Conservation (phyloP, 2,797 vertebrate genomes). For the Notolabrus celidotus region DNA sequence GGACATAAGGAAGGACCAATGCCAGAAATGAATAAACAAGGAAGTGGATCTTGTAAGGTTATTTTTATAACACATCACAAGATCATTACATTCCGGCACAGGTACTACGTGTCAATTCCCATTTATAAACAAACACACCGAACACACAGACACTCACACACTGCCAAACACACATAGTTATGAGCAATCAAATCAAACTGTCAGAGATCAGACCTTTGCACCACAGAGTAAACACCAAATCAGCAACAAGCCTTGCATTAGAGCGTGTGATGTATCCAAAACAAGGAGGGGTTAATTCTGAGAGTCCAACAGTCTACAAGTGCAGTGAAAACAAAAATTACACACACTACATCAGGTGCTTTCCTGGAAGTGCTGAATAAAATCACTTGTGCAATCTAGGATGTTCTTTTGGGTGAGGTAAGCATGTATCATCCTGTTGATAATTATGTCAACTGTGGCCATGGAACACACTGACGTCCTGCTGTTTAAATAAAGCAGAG, state of each 20-base stretch:
- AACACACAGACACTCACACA: constrained; percentile 6
- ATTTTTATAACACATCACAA: constrained; percentile 10
- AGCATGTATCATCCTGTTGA: constrained; percentile 54
- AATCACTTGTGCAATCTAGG: constrained; percentile 65
- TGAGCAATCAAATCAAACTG: constrained; percentile 12
- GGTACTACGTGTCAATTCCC: neutral
- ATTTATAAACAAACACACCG: constrained; percentile 22
- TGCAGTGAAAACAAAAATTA: constrained; percentile 9
- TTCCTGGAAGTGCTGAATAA: constrained; percentile 15
- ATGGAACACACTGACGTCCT: neutral
- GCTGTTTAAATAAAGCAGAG: constrained; percentile 33
- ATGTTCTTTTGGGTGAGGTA: constrained; percentile 57
- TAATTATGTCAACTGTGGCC: constrained; percentile 27
- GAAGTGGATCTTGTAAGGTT: constrained; percentile 6
- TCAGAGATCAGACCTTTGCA: constrained; percentile 17
- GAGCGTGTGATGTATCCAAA: constrained; percentile 22
- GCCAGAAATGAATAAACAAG: constrained; percentile 31
- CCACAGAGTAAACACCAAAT: constrained; percentile 27
- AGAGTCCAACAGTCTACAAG: constrained; percentile 19
- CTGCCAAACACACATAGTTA: neutral
- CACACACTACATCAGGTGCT: constrained; percentile 5
- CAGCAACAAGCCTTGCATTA: neutral
- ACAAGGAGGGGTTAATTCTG: constrained; percentile 31
- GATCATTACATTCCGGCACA: neutral
- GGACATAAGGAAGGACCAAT: constrained; percentile 1